Evolutionary conservation across 2,888 invertebrate species (phyloP).

Genomic region (Clitarchus hookeri): DNA sequence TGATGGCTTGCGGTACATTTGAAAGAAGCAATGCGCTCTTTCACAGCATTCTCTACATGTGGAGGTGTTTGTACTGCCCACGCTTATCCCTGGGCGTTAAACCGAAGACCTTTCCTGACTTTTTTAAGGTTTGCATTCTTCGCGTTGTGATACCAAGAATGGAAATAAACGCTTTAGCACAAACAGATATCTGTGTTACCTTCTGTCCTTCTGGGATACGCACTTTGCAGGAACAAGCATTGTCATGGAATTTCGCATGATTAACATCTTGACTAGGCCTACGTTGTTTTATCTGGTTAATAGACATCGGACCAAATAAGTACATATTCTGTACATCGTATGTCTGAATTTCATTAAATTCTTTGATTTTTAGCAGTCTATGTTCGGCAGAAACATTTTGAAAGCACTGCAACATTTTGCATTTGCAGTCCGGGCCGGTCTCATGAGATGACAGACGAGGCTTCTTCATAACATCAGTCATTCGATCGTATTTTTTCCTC

Average conservation of each 20-base stretch:
- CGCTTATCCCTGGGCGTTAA: background rate
- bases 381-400: too few species aligned
- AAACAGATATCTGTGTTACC: background rate
- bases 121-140: background rate
- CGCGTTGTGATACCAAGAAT: background rate
- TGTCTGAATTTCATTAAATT: too few species aligned
- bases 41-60: background rate
- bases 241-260: background rate
- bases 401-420: too few species aligned
- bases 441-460: too few species aligned
- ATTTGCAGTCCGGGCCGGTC: too few species aligned
- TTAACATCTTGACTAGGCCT: background rate
- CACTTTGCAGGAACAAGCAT: slow-evolving; percentile 11
- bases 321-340: slow-evolving; percentile 7
- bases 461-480: too few species aligned
- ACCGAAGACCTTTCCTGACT: background rate
- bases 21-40: background rate
- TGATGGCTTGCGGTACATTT: background rate
- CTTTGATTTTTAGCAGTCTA: too few species aligned
- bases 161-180: background rate
- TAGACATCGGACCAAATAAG: background rate
- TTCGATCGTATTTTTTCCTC: too few species aligned
- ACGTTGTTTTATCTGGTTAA: background rate
- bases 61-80: background rate
- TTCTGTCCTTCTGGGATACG: background rate